phyloP scores from a whole-genome alignment of 1,140 invertebrate genomes.

The Meloidogyne chitwoodi region DNA sequence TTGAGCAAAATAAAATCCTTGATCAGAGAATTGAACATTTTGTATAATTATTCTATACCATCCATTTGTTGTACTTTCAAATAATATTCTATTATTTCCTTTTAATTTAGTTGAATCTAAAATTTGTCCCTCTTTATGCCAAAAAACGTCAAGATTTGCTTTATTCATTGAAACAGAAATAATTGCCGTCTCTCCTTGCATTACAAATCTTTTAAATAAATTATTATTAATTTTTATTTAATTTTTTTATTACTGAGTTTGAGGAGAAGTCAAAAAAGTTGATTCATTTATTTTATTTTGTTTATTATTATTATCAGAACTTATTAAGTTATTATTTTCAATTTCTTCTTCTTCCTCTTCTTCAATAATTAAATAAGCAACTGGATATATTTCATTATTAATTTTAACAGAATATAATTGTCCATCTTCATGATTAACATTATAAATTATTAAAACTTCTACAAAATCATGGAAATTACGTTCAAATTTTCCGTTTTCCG shows the following conservation, averaged over 20 bases:
- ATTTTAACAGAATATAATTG: conserved; percentile 53
- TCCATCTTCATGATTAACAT: conserved; percentile 44
- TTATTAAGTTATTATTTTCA: not conserved
- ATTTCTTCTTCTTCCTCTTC: conserved; percentile 4
- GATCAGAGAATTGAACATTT: conserved; percentile 35
- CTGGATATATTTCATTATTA: conserved; percentile 53
- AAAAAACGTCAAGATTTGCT: conserved; percentile 29
- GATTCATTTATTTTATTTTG: not conserved
- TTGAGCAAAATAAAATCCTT: conserved; percentile 52
- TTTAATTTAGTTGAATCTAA: conserved; percentile 16
- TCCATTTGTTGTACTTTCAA: conserved; percentile 31
- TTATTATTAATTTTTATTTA: not conserved
- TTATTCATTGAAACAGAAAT: conserved; percentile 38
- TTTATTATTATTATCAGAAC: not conserved
- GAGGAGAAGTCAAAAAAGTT: conserved; percentile 38
- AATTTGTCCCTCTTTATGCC: conserved; percentile 45
- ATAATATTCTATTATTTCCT: conserved; percentile 20
- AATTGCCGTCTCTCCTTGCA: conserved; percentile 55
- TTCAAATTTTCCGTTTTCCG: conserved; percentile 41
- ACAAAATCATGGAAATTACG: conserved; percentile 51
- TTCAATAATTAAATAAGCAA: conserved; percentile 56
- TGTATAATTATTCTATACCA: conserved; percentile 35
- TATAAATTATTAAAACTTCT: conserved; percentile 51
- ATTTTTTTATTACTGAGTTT: conserved; percentile 34
- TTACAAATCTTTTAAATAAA: conserved; percentile 41